Conservation (phyloP, 1,140 invertebrate species). For the Drosophila athabasca region DNA sequence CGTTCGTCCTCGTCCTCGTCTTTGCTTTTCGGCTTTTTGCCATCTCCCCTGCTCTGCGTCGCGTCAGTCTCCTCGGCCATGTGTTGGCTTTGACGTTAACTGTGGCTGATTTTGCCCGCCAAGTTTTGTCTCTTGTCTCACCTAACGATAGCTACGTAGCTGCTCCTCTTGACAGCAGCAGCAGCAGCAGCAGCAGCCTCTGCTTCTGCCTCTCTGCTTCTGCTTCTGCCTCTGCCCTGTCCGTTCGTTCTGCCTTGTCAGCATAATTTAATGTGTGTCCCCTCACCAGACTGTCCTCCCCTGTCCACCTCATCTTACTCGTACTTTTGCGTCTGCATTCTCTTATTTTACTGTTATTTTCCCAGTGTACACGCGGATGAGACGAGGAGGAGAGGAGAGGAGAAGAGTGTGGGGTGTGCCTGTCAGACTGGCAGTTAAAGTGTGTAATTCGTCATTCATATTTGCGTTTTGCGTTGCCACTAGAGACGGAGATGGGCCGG, state of each 20-base stretch:
- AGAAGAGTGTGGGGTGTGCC: conserved; percentile 13
- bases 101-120: conserved; percentile 61
- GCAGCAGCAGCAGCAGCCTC: neutral
- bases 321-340: neutral
- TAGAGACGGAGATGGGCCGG: no score
- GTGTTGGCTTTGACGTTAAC: conserved; percentile 68
- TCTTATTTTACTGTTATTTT: conserved; percentile 22
- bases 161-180: neutral
- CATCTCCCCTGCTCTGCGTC: conserved; percentile 10
- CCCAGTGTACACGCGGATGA: neutral
- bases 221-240: conserved; percentile 2
- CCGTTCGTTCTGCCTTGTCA: conserved; percentile 59
- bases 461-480: conserved; percentile 32
- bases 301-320: neutral
- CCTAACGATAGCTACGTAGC: neutral
- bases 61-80: conserved; percentile 30
- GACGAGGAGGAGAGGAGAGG: neutral
- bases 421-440: conserved; percentile 75
- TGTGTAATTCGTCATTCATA: conserved; percentile 80
- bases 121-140: conserved; percentile 25
- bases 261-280: conserved; percentile 67
- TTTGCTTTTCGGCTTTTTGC: conserved; percentile 61
- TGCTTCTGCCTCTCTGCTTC: conserved; percentile 5
- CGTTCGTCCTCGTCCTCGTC: conserved; percentile 38
- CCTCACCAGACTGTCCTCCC: neutral